Base-by-base conservation (phyloP, 2,888 invertebrate species). In the Euplexia lucipara region DNA sequence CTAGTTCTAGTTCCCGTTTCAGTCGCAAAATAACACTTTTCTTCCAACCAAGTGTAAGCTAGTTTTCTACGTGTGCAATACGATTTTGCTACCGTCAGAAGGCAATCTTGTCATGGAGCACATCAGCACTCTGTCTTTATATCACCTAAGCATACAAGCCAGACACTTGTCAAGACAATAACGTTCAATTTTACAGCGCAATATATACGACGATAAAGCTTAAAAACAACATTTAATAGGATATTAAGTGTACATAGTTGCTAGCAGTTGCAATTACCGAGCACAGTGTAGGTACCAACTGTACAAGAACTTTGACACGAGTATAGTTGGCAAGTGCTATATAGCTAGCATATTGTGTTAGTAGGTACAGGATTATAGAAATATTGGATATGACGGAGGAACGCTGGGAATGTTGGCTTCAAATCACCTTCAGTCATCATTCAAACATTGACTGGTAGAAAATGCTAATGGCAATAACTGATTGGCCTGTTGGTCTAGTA, bases 241-340 rank as follows among this genome's bases (percentile, higher is more conserved):
- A 83, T 85, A 85, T 86, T 84, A 87, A 86, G 79, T 82, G 86
- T 79, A 86, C 86, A 85, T 83, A 85, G 88, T 86, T 85, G 84
- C 83, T 84, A 83, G 84, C 82, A 82, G 83, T 81, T 78, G 84
- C 84, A 86, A 87, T 88, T 87, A 85, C 86, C 84, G 86, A 75
- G 66, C 56, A 66, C 75, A 74, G 75, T 66, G 54, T 65, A 57
- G 39, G 57, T 65, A 61, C 51, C 20, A 35, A 62, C 35, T 65
- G 62, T 45, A 53, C 54, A n/a, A 37, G 64, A 69, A 69, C 56
- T 62, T 58, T 59, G 56, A 75, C 48, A 71, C 8, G 61, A 60
- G 70, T 70, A 37, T 59, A 59, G 45, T 74, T 67, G 22, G 48
- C 42, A 14, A 70, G 58, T 51, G 42, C 32, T 69, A 47, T 69